Evolutionary conservation across 2,888 invertebrate genomes (phyloP), one percentile per base, ranked within the genome.

Genomic region (Meghimatium bilineatum): DNA sequence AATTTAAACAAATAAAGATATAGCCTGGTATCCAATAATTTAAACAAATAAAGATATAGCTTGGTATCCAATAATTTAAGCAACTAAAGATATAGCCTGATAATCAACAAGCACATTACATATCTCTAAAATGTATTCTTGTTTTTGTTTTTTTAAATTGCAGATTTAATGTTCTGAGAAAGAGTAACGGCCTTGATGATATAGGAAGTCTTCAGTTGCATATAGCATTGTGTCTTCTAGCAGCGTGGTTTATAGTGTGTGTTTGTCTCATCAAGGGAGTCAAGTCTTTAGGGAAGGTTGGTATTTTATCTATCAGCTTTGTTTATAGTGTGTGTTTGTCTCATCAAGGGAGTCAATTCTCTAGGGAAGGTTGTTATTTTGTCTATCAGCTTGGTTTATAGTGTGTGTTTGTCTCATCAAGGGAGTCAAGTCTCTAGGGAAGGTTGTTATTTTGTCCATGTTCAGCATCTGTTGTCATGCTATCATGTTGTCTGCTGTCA

Each of bases 211-310:
- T 92, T 12, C 88, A 90, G 63, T 85, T 87, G 85, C 91, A 91
- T 77, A 85, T 90, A 63, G 86, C 90, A 32, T 82, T 91, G 29
- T 90, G 91, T 72, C 89, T 92, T 0, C 85, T 90, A 8, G 88
- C 88, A 10, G 91, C 92, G 32, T 92, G 92, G 92, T 75, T 91
- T 26, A 79, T 92, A 6, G 90, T 92, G 6, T 91, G 91, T 86
- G 89, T 91, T 14, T 92, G 92, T 85, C 88, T 92, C 36, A 88
- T 91, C 86, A 91, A 89, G 80, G 92, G 92, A n/a, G 91, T 92
- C 66, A 91, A 92, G 84, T 90, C 89, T 56, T 87, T 91, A 5
- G 92, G 92, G 44, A 91, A 91, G 85, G 91, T 90, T 20, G 56
- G 80, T 76, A 29, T 29, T 8, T n/a, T n/a, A n/a, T 0, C 85